A percentile compares a stretch with the other conserved stretches of the same genome.
Evolutionary conservation across 2,797 vertebrate genomes (phyloP).

Genomic region (Melopsittacus undulatus): DNA sequence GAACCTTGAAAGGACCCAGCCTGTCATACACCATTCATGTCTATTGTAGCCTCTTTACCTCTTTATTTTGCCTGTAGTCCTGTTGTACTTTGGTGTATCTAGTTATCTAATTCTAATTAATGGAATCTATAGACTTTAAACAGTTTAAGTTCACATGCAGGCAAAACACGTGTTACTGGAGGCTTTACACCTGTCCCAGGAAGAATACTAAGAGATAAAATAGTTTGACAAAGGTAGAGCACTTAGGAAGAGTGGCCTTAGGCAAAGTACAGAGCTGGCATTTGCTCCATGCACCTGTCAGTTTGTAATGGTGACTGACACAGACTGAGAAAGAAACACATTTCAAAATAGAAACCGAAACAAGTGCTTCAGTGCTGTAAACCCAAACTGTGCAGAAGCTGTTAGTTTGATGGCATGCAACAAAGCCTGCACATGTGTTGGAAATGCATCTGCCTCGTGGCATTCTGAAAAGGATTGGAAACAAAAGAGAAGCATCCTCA

Average conservation of each 20-base stretch:
- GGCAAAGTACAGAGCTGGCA: neutral
- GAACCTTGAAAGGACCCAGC: neutral
- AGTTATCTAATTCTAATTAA: neutral
- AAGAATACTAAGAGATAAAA: neutral
- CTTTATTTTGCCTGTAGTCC: neutral
- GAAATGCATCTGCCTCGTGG: neutral
- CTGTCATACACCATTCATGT: neutral
- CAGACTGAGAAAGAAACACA: neutral
- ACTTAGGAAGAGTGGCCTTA: neutral
- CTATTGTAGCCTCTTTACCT: neutral
- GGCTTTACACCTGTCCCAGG: neutral
- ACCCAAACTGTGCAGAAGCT: neutral
- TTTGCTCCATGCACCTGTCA: neutral
- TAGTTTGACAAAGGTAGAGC: neutral
- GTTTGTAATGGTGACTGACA: neutral
- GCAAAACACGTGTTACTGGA: neutral
- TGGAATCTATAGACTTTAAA: neutral
- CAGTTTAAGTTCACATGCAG: neutral
- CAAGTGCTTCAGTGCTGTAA: neutral
- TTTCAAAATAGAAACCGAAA: neutral
- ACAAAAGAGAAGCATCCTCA: neutral
- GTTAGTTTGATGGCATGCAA: neutral
- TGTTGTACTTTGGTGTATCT: neutral
- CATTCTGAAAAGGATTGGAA: neutral
- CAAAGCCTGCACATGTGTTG: neutral